Evolutionary conservation across 2,888 invertebrate genomes (phyloP).

Genomic region (Megastigmus dorsalis): DNA sequence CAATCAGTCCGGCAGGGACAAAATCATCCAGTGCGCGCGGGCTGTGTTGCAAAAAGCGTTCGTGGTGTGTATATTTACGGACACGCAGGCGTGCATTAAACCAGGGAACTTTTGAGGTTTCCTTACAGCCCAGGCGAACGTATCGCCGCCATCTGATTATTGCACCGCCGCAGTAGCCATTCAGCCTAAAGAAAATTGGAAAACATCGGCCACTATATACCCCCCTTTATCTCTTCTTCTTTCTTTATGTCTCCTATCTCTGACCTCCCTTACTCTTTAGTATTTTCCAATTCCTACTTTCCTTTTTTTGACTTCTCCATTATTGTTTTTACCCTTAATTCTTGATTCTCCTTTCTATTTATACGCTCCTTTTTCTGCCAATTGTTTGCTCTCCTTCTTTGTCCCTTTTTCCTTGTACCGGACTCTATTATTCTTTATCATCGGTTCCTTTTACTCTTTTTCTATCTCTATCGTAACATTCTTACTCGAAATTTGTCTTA

Average conservation of each 20-base stretch:
- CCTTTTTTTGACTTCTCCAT: background rate
- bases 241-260: too few relatives aligned
- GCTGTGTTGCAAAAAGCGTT: constrained; percentile 13
- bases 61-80: too few relatives aligned
- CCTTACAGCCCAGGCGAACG: background rate
- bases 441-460: too few relatives aligned
- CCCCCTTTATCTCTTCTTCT: background rate
- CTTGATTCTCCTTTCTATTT: background rate
- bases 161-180: constrained; percentile 21
- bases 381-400: background rate
- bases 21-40: constrained; percentile 30
- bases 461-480: too few relatives aligned
- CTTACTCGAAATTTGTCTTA: too few relatives aligned
- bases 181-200: constrained; percentile 62
- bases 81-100: constrained; percentile 14
- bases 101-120: constrained; percentile 35
- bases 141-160: constrained; percentile 54
- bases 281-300: background rate
- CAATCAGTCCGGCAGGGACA: constrained; percentile 10
- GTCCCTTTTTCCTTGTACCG: background rate
- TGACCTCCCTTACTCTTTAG: background rate
- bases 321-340: constrained; percentile 14
- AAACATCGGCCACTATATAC: constrained; percentile 61
- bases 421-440: background rate
- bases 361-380: background rate